Percentiles rank a stretch among this genome's conserved stretches.
phyloP scores from a whole-genome alignment of 1,140 invertebrate species.

The Eueides isabella region DNA sequence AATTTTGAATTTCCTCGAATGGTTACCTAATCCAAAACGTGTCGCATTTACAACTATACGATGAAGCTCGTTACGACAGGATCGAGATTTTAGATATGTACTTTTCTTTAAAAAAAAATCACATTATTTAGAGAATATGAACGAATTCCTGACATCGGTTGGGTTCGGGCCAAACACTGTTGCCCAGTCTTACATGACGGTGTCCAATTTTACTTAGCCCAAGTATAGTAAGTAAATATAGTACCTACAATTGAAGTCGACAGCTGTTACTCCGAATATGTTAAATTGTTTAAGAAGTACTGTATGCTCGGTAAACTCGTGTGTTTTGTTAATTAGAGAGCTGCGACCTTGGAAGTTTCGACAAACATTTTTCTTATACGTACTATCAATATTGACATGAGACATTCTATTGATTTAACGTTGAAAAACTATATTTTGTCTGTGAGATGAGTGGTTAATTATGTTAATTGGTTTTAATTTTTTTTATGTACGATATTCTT shows the following conservation, averaged over 20 bases:
- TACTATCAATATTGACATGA: background rate
- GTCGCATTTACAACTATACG: no score
- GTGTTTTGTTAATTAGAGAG: constrained; percentile 5
- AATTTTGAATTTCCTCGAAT: no score
- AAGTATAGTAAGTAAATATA: no score
- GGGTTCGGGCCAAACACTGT: no score
- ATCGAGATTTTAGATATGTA: no score
- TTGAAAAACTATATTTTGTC: background rate
- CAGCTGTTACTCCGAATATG: background rate
- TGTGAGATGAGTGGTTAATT: background rate
- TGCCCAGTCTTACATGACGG: background rate
- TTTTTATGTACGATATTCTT: background rate
- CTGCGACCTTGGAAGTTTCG: background rate
- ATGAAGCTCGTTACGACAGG: no score
- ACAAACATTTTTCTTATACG: background rate
- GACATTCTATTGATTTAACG: background rate
- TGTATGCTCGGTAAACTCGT: background rate
- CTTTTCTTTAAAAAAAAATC: no score
- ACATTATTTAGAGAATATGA: no score
- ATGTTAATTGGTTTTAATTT: no score
- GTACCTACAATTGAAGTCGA: background rate
- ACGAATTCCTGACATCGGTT: background rate
- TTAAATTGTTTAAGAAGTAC: background rate
- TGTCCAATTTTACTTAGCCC: background rate
- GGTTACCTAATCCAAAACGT: no score